Evolutionary conservation across 2,797 vertebrate species (phyloP).

Genomic region (Spinus olivaceus): DNA sequence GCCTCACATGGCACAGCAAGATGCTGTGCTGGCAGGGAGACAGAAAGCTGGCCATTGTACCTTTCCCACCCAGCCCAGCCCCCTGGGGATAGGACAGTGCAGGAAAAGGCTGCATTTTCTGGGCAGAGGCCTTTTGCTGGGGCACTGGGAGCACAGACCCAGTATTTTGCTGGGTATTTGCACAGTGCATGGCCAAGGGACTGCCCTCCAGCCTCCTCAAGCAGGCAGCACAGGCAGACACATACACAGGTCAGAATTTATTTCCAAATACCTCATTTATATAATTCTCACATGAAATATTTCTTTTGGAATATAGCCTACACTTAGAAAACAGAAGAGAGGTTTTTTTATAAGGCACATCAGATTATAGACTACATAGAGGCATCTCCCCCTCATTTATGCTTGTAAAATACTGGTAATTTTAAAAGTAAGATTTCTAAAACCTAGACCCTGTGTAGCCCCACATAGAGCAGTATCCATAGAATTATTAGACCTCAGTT

Average conservation of each 20-base stretch:
- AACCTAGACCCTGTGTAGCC: constrained; percentile 50
- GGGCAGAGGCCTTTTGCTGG: background rate
- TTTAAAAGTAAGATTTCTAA: constrained; percentile 51
- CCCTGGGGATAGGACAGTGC: background rate
- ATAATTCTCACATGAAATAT: constrained; percentile 59
- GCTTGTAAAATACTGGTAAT: constrained; percentile 17
- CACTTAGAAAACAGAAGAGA: constrained; percentile 52
- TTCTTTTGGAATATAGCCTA: constrained; percentile 51
- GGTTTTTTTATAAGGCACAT: constrained; percentile 67
- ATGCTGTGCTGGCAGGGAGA: background rate
- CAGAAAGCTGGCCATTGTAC: background rate
- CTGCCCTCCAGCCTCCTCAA: background rate
- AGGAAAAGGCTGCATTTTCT: background rate
- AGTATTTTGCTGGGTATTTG: fast-evolving
- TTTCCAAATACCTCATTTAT: constrained; percentile 61
- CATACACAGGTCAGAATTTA: constrained; percentile 58
- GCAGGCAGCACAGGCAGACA: background rate
- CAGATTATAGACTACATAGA: constrained; percentile 57
- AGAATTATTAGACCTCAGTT: constrained; percentile 44
- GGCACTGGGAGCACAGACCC: fast-evolving
- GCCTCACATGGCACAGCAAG: background rate
- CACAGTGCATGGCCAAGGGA: fast-evolving
- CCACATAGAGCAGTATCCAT: background rate
- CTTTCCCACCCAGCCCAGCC: background rate
- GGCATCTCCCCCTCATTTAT: constrained; percentile 11